phyloP scores from a whole-genome alignment of 2,888 invertebrate genomes.

The Bombylius discolor region DNA sequence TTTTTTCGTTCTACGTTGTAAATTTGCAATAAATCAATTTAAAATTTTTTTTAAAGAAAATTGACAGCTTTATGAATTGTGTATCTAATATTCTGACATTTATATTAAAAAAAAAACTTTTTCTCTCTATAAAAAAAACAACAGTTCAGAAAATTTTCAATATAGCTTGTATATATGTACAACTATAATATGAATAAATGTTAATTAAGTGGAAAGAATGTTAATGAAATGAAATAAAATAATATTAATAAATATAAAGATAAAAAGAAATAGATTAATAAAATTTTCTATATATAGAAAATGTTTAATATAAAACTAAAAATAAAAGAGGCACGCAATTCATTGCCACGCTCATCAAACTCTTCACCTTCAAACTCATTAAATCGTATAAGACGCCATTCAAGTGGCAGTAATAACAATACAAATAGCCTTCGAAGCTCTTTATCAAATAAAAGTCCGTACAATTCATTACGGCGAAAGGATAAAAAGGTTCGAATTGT shows the following conservation, averaged over 20 bases:
- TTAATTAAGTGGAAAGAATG: no score
- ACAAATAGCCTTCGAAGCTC: slow-evolving; percentile 32
- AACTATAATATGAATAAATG: no score
- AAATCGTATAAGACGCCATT: slow-evolving; percentile 15
- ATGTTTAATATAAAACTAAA: slow-evolving; percentile 38
- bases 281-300: background rate
- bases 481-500: slow-evolving; percentile 36
- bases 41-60: no score
- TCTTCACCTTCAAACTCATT: slow-evolving; percentile 9
- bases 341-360: slow-evolving; percentile 25
- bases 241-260: background rate
- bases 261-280: slow-evolving; percentile 1
- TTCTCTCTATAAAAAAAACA: no score
- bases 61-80: no score
- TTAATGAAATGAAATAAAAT: background rate
- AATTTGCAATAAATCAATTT: no score
- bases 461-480: slow-evolving; percentile 30
- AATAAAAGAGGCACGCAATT: slow-evolving; percentile 35
- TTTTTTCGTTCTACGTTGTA: no score
- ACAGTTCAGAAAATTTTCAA: no score
- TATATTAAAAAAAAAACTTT: no score
- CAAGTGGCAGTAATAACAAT: slow-evolving; percentile 27
- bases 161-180: no score
- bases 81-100: no score
- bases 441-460: slow-evolving; percentile 30